phyloP scores from a whole-genome alignment of 1,140 invertebrate species.

The Ceratoteleas bidentatus region DNA sequence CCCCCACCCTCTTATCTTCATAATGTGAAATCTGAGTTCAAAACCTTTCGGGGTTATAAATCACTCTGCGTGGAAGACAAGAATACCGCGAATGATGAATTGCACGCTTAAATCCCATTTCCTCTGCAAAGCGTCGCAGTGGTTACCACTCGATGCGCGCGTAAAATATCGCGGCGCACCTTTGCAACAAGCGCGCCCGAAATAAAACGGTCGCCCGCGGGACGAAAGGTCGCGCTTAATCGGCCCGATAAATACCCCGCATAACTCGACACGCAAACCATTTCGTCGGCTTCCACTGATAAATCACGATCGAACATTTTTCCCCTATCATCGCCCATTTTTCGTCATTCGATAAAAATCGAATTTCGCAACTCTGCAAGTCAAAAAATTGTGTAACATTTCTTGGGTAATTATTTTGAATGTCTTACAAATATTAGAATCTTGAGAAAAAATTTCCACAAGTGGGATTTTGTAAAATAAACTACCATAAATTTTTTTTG shows the following conservation, averaged over 20 bases:
- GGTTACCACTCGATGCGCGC: constrained; percentile 61
- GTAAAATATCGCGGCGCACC: constrained; percentile 56
- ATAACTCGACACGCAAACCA: too few relatives aligned
- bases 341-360: too few relatives aligned
- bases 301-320: too few relatives aligned
- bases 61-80: constrained; percentile 45
- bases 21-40: constrained; percentile 61
- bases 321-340: too few relatives aligned
- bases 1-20: constrained; percentile 25
- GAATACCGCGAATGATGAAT: constrained; percentile 65
- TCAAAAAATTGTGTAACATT: too few relatives aligned
- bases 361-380: too few relatives aligned
- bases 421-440: too few relatives aligned
- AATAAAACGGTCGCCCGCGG: neutral
- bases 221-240: neutral
- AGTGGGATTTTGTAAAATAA: too few relatives aligned
- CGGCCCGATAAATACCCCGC: too few relatives aligned
- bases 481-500: too few relatives aligned
- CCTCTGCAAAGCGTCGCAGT: constrained; percentile 56
- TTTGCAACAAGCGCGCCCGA: constrained; percentile 32
- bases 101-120: constrained; percentile 66
- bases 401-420: too few relatives aligned
- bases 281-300: constrained; percentile 1
- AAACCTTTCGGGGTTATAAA: constrained; percentile 59
- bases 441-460: too few relatives aligned